Conservation (phyloP, 2,888 invertebrate genomes). For the Clistopyga incitator region DNA sequence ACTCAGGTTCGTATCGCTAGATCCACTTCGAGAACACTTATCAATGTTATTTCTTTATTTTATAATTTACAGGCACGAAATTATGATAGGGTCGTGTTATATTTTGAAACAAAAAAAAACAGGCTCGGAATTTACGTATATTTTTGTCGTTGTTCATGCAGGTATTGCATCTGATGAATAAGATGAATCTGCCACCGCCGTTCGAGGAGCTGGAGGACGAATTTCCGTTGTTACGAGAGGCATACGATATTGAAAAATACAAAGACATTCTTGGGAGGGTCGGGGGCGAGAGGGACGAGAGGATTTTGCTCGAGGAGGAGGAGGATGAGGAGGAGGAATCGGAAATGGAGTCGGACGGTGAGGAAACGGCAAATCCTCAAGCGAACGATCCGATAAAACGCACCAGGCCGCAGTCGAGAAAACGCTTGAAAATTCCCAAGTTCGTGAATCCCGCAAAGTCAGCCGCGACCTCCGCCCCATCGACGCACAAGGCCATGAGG, state of each 20-base stretch:
- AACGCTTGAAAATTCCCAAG: conserved; percentile 86
- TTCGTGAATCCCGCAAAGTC: conserved; percentile 85
- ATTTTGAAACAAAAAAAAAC: background rate
- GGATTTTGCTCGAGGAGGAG: conserved; percentile 65
- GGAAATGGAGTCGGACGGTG: conserved; percentile 88
- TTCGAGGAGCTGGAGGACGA: conserved; percentile 87
- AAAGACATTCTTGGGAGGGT: conserved; percentile 76
- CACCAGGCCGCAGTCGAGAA: conserved; percentile 81
- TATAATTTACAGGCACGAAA: too few relatives aligned
- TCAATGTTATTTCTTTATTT: too few relatives aligned
- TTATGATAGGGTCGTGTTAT: too few relatives aligned
- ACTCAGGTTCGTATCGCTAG: conserved; percentile 82
- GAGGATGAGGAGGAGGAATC: conserved; percentile 85
- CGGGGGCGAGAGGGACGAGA: conserved; percentile 73
- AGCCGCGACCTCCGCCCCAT: conserved; percentile 81
- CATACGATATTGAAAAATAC: conserved; percentile 80
- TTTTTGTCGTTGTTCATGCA: conserved; percentile 80
- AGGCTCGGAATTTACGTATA: background rate
- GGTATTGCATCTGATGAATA: conserved; percentile 96
- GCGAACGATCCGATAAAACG: conserved; percentile 85
- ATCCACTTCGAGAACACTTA: background rate
- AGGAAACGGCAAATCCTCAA: conserved; percentile 79
- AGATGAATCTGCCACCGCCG: conserved; percentile 95
- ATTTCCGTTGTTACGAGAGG: conserved; percentile 79
- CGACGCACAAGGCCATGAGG: conserved; percentile 79